Evolutionary conservation across 92 coral and sea anemone species (phyloP).

Genomic region (Pocillopora meandrina): DNA sequence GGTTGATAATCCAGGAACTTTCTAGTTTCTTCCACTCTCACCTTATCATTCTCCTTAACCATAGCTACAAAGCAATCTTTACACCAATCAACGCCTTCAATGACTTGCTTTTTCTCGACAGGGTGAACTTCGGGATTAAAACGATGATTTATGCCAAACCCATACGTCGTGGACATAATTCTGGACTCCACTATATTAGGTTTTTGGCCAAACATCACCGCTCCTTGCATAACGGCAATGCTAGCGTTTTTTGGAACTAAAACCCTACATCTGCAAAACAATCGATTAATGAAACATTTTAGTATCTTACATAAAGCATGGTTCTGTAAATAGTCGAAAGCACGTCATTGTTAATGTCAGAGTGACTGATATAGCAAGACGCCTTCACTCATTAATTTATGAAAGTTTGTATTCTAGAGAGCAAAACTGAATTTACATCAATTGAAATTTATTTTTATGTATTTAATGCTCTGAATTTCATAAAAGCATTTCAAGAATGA

Average conservation of each 20-base stretch:
- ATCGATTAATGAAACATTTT: not conserved
- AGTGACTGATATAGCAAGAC: too few species aligned
- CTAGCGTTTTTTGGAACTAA: constrained; percentile 58
- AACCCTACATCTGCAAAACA: constrained; percentile 11
- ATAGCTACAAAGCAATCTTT: constrained; percentile 57
- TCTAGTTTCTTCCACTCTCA: not conserved
- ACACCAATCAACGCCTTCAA: constrained; percentile 56
- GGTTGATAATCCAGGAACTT: constrained; percentile 3
- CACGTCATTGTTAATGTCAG: too few species aligned
- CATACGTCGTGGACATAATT: constrained; percentile 56
- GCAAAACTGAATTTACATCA: too few species aligned
- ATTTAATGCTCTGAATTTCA: too few species aligned
- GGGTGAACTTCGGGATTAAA: constrained; percentile 60
- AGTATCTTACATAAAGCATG: too few species aligned
- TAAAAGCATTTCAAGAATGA: too few species aligned
- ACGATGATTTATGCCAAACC: constrained; percentile 37
- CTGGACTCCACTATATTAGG: constrained; percentile 56
- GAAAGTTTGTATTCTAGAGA: too few species aligned
- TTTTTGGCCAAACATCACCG: constrained; percentile 44
- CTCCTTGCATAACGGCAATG: constrained; percentile 59
- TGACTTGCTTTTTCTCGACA: constrained; percentile 32
- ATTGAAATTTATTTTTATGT: too few species aligned
- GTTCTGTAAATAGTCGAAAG: too few species aligned
- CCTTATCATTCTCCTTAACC: constrained; percentile 60
- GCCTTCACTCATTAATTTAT: too few species aligned